Percentiles rank a stretch among this genome's conserved stretches.
These are phyloP conservation scores for Cyclura pinguis DNA, from an alignment of 2,797 vertebrate genomes.

Conservation along the genomic window DNA sequence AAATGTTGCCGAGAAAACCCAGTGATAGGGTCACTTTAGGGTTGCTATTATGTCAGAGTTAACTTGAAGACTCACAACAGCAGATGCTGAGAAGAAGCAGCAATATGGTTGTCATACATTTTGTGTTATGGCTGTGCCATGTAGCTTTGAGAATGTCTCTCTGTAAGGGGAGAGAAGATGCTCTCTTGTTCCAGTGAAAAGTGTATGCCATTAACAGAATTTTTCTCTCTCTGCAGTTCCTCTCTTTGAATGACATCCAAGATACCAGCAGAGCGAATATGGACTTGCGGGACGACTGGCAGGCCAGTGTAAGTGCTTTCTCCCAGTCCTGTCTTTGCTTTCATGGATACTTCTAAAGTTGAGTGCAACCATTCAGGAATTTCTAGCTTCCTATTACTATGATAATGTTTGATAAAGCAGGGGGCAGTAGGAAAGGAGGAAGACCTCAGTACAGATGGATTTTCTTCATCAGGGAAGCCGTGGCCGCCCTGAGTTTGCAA, in stretches of 20 bases:
- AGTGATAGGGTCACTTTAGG: too few relatives aligned
- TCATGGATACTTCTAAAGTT: rapidly evolving
- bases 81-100: not conserved
- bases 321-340: rapidly evolving
- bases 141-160: not conserved
- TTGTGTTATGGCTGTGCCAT: too few relatives aligned
- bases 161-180: not conserved
- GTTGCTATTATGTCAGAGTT: too few relatives aligned
- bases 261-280: slow-evolving; percentile 63
- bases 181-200: not conserved
- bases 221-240: slow-evolving; percentile 74
- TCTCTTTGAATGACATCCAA: slow-evolving; percentile 79
- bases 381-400: not conserved
- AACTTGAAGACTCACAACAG: too few relatives aligned
- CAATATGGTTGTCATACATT: not conserved
- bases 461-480: too few relatives aligned
- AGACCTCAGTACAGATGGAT: too few relatives aligned
- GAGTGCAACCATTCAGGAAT: not conserved
- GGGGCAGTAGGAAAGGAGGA: too few relatives aligned
- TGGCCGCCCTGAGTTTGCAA: too few relatives aligned
- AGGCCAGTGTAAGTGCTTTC: slow-evolving; percentile 66
- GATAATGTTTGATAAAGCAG: too few relatives aligned
- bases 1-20: too few relatives aligned
- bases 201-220: not conserved
- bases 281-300: slow-evolving; percentile 73